Conservation (phyloP, 2,888 invertebrate genomes). For the Fragum fragum region DNA sequence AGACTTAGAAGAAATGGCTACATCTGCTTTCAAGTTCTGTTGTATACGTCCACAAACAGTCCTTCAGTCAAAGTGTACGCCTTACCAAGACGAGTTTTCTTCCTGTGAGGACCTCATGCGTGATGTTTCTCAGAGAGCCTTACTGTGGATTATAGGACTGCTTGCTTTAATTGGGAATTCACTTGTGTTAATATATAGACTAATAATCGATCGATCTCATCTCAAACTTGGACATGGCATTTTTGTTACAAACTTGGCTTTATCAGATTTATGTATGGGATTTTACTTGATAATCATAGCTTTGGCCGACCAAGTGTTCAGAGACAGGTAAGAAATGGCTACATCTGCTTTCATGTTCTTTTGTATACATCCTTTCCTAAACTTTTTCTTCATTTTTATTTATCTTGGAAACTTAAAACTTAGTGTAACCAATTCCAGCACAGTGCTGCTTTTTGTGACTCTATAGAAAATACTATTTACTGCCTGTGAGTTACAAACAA, state of each 20-base stretch:
- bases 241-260: constrained; percentile 58
- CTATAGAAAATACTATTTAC: too few relatives aligned
- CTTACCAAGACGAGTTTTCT: constrained; percentile 41
- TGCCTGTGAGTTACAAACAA: too few relatives aligned
- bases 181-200: constrained; percentile 52
- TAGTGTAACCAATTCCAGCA: too few relatives aligned
- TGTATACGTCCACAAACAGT: constrained; percentile 38
- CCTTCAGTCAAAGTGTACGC: constrained; percentile 63
- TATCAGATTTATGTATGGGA: constrained; percentile 60
- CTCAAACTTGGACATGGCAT: constrained; percentile 55
- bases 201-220: constrained; percentile 31
- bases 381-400: too few relatives aligned
- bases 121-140: constrained; percentile 54
- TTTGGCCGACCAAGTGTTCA: constrained; percentile 67
- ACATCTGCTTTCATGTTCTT: constrained; percentile 31
- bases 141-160: constrained; percentile 69
- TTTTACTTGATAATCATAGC: constrained; percentile 63
- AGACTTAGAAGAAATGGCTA: constrained; percentile 2
- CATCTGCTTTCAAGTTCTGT: constrained; percentile 33
- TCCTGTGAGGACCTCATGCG: constrained; percentile 74
- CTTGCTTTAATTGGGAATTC: constrained; percentile 67
- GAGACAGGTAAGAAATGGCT: constrained; percentile 17
- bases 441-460: too few relatives aligned
- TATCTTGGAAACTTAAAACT: too few relatives aligned
- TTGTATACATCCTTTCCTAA: constrained; percentile 25